Percentiles rank a stretch among this genome's conserved stretches.
Conservation (phyloP, 2,888 invertebrate species). For the Pollenia griseotomentosa region DNA sequence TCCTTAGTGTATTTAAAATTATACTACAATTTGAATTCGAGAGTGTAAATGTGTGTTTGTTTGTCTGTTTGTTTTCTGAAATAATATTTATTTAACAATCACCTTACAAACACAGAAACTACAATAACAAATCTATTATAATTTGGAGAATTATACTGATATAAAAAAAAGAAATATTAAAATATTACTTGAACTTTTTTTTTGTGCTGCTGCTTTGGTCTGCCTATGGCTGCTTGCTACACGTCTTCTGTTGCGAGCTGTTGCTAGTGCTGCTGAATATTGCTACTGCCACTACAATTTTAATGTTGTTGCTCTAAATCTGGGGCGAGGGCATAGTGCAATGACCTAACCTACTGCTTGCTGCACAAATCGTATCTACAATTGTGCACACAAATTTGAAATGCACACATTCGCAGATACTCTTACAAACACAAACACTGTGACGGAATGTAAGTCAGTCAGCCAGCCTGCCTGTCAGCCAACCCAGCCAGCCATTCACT, state of each 20-base stretch:
- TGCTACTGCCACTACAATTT: slow-evolving; percentile 57
- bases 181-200: slow-evolving; percentile 22
- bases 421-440: slow-evolving; percentile 24
- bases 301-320: slow-evolving; percentile 77
- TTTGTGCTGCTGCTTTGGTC: slow-evolving; percentile 33
- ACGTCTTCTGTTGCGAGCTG: slow-evolving; percentile 56
- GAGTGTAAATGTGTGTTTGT: slow-evolving; percentile 8
- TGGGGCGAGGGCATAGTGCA: slow-evolving; percentile 84
- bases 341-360: slow-evolving; percentile 80
- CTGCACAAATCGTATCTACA: slow-evolving; percentile 64
- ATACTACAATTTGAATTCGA: slow-evolving; percentile 2
- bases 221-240: slow-evolving; percentile 31
- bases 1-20: slow-evolving; percentile 44
- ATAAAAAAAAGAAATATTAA: slow-evolving; percentile 1
- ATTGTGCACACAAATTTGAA: slow-evolving; percentile 59
- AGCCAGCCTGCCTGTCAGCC: slow-evolving; percentile 51
- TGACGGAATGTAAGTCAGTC: slow-evolving; percentile 42
- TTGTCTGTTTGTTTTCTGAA: slow-evolving; percentile 40
- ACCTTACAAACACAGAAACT: slow-evolving; percentile 51
- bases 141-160: slow-evolving; percentile 33
- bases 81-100: slow-evolving; percentile 67
- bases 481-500: slow-evolving; percentile 69
- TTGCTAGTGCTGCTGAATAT: slow-evolving; percentile 56
- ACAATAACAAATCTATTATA: slow-evolving; percentile 71
- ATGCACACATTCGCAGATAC: slow-evolving; percentile 22